Conservation (phyloP, 2,113 vertebrate species). For the Aepyceros melampus region DNA sequence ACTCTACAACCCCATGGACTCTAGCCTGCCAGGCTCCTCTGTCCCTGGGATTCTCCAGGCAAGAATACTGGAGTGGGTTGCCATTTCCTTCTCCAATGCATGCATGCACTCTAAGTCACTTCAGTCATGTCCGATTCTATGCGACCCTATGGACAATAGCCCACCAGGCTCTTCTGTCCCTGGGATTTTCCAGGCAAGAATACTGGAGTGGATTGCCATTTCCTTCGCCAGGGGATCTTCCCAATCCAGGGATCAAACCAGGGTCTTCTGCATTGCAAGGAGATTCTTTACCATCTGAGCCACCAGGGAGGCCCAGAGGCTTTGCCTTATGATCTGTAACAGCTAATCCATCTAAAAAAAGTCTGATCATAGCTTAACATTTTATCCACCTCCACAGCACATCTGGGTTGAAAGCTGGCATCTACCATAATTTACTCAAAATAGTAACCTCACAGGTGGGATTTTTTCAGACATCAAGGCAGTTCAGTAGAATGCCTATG, state of each 20-base stretch:
- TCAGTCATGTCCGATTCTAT: no score
- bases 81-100: neutral
- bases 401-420: neutral
- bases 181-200: neutral
- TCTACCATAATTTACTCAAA: neutral
- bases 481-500: neutral
- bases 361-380: neutral
- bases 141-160: no score
- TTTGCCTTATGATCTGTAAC: neutral
- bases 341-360: neutral
- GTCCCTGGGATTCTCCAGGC: neutral
- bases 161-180: neutral
- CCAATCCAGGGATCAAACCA: neutral
- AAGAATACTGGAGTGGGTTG: neutral
- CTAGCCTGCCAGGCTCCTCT: neutral
- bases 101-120: no score
- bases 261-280: neutral
- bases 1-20: neutral
- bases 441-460: neutral
- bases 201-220: neutral
- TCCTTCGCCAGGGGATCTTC: neutral
- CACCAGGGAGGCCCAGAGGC: neutral
- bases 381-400: neutral
- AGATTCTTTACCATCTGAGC: neutral
- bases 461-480: neutral